Percentiles rank a stretch among this genome's conserved stretches.
Evolutionary conservation across 2,888 invertebrate genomes (phyloP).

Genomic region (Cataglyphis rosenhaueri): DNA sequence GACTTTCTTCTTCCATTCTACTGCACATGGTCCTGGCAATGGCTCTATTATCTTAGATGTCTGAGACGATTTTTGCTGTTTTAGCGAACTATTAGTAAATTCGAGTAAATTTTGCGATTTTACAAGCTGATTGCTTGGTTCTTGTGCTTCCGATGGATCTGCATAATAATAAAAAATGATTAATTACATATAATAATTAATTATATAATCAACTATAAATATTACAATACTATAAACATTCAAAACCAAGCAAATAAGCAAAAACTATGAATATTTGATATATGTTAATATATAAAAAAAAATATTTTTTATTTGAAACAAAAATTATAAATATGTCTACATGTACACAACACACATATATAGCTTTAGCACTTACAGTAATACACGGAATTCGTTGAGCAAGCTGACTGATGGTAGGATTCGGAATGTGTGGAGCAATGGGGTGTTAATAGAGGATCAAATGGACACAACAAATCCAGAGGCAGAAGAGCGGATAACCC

Average conservation of each 20-base stretch:
- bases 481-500: constrained; percentile 84
- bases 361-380: constrained; percentile 84
- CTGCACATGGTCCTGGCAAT: constrained; percentile 79
- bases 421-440: constrained; percentile 84
- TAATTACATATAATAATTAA: neutral
- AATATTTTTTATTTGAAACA: constrained; percentile 20
- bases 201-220: neutral
- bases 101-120: constrained; percentile 61
- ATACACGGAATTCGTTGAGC: constrained; percentile 83
- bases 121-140: constrained; percentile 67
- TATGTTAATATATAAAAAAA: neutral
- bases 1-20: constrained; percentile 78
- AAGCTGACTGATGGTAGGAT: constrained; percentile 85
- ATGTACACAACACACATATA: neutral
- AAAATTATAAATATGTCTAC: constrained; percentile 9
- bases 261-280: constrained; percentile 14
- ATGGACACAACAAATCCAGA: constrained; percentile 84
- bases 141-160: constrained; percentile 75
- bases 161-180: constrained; percentile 43
- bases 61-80: constrained; percentile 70
- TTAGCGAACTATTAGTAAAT: constrained; percentile 47
- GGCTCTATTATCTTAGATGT: constrained; percentile 82
- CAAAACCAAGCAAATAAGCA: constrained; percentile 13
- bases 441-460: constrained; percentile 84
- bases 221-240: neutral